These are phyloP conservation scores for Actenoides hombroni DNA, from an alignment of 2,113 vertebrate genomes.

Conservation along the genomic window DNA sequence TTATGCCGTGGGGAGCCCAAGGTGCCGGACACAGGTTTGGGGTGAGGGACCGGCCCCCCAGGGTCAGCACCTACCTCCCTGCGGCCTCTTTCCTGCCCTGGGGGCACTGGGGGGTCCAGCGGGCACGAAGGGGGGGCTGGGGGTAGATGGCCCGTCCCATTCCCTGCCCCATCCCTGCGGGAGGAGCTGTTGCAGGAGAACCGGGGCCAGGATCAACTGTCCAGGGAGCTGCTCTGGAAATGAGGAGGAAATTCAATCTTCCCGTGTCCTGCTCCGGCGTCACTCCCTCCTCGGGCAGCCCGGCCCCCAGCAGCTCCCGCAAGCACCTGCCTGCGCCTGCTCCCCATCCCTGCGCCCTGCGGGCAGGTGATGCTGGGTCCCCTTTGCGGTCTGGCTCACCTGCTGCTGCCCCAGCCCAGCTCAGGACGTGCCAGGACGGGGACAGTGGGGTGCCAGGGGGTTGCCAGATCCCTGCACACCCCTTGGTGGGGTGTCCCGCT, in stretches of 20 bases:
- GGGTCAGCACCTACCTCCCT: not conserved
- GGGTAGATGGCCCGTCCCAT: rapidly evolving
- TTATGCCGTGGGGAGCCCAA: rapidly evolving
- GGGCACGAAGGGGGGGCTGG: not conserved
- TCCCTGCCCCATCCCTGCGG: not conserved
- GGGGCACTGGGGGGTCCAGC: not conserved
- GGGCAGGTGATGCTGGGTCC: not conserved
- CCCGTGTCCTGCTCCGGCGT: not conserved
- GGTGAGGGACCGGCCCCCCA: not conserved
- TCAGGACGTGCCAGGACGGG: not conserved
- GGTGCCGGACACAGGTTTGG: not conserved
- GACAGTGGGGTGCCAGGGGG: not conserved
- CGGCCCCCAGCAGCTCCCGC: not conserved
- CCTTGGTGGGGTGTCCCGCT: rapidly evolving
- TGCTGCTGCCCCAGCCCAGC: not conserved
- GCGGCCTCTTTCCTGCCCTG: not conserved
- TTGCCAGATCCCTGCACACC: not conserved
- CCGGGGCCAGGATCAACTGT: not conserved
- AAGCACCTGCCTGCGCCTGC: not conserved
- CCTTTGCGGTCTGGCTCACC: not conserved
- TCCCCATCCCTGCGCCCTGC: not conserved
- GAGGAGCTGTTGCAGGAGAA: not conserved
- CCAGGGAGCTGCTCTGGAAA: not conserved
- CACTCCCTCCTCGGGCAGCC: not conserved
- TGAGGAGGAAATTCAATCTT: not conserved